These are phyloP conservation scores for Schmidtea mediterranea DNA, from an alignment of 1,140 invertebrate genomes.

Conservation along the genomic window DNA sequence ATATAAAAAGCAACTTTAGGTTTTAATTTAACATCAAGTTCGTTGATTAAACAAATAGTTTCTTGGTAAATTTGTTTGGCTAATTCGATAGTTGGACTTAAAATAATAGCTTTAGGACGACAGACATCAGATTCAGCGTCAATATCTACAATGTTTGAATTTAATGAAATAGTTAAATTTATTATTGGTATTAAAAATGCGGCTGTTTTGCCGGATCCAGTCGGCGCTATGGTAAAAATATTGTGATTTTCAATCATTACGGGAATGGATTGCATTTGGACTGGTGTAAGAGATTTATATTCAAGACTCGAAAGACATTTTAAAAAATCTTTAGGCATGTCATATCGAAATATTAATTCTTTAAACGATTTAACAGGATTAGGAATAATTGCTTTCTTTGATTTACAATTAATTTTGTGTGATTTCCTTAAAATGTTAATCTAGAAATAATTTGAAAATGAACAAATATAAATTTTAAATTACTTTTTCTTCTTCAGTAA, in stretches of 20 bases:
- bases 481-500: constrained; percentile 7
- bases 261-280: constrained; percentile 93
- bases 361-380: too few relatives aligned
- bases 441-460: neutral
- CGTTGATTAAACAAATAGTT: constrained; percentile 80
- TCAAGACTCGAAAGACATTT: constrained; percentile 67
- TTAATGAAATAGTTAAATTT: constrained; percentile 85
- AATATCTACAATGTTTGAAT: constrained; percentile 51
- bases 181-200: constrained; percentile 89
- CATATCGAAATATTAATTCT: too few relatives aligned
- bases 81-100: constrained; percentile 89
- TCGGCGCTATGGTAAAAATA: constrained; percentile 97
- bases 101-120: constrained; percentile 75
- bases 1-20: constrained; percentile 90
- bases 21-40: constrained; percentile 73
- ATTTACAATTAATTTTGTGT: too few relatives aligned
- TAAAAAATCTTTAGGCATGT: constrained; percentile 57
- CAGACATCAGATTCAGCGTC: constrained; percentile 38
- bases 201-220: constrained; percentile 84
- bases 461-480: neutral
- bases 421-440: neutral
- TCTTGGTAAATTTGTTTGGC: constrained; percentile 99
- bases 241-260: constrained; percentile 91
- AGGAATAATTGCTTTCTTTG: too few relatives aligned
- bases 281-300: constrained; percentile 86